Evolutionary conservation across 2,113 vertebrate species (phyloP).

Genomic region (Amazona vittata): DNA sequence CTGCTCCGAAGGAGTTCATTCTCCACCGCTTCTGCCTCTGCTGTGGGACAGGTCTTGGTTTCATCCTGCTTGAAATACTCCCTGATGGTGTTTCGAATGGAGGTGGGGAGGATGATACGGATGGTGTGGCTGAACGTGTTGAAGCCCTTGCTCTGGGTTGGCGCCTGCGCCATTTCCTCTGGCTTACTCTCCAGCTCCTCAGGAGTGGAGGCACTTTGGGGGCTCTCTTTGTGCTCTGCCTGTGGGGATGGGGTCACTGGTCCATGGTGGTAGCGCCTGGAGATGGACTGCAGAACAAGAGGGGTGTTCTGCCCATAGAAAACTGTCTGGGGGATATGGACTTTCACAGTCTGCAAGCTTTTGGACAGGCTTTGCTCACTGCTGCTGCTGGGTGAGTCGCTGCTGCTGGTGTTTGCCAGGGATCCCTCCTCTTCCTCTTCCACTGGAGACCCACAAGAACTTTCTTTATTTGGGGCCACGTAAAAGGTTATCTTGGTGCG

Average conservation of each 20-base stretch:
- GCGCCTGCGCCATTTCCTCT: background rate
- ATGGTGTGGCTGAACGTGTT: conserved; percentile 71
- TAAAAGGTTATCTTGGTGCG: conserved; percentile 78
- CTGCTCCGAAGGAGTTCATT: conserved; percentile 60
- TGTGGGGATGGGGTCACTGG: background rate
- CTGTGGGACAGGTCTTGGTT: background rate
- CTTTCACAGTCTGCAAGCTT: conserved; percentile 30
- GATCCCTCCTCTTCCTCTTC: background rate
- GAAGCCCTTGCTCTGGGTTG: background rate
- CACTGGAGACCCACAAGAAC: background rate
- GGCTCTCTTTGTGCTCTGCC: background rate
- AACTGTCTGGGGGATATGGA: conserved; percentile 76
- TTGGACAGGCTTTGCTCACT: background rate
- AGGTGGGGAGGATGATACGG: conserved; percentile 71
- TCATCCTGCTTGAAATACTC: conserved; percentile 72
- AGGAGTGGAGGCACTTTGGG: background rate
- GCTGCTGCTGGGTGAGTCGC: background rate
- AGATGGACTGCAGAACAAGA: conserved; percentile 69
- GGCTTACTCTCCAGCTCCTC: background rate
- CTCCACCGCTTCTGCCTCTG: conserved; percentile 39
- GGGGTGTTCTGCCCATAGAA: conserved; percentile 78
- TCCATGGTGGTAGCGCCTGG: conserved; percentile 23
- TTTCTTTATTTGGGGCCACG: conserved; percentile 49
- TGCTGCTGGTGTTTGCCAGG: background rate
- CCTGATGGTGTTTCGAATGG: conserved; percentile 70